Evolutionary conservation across 2,888 invertebrate genomes (phyloP).

Genomic region (Thymelicus acteon): DNA sequence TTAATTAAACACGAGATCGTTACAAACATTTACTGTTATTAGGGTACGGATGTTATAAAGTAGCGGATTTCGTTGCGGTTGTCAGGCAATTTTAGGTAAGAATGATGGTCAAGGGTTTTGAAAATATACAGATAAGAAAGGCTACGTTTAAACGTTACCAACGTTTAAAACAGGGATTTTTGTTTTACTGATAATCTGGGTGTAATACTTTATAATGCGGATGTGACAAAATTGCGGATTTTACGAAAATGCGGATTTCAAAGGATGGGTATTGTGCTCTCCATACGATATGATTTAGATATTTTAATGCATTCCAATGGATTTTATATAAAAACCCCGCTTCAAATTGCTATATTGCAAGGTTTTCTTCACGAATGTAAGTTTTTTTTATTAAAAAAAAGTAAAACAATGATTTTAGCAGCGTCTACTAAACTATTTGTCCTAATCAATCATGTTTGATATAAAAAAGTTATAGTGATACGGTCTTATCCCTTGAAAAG

Average conservation of each 20-base stretch:
- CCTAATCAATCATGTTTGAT: too few relatives aligned
- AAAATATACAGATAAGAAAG: slow-evolving; percentile 5
- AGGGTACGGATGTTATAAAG: slow-evolving; percentile 14
- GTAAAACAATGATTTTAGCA: too few relatives aligned
- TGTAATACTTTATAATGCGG: background rate
- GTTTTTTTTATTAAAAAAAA: too few relatives aligned
- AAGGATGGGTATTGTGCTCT: background rate
- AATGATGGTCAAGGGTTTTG: slow-evolving; percentile 1
- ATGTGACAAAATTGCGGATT: background rate
- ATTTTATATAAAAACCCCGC: too few relatives aligned
- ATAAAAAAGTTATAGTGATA: too few relatives aligned
- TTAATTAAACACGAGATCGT: slow-evolving; percentile 7
- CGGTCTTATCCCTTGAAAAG: too few relatives aligned
- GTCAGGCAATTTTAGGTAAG: background rate
- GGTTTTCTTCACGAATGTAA: too few relatives aligned
- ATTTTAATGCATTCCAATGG: too few relatives aligned
- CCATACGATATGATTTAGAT: too few relatives aligned
- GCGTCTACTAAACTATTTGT: too few relatives aligned
- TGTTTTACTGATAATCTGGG: background rate
- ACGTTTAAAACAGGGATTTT: background rate
- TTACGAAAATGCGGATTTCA: background rate
- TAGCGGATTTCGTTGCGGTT: slow-evolving; percentile 4
- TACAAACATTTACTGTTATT: slow-evolving; percentile 6
- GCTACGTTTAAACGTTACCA: background rate
- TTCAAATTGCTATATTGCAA: too few relatives aligned